These are phyloP conservation scores for Neoseiulus cucumeris DNA, from an alignment of 1,140 invertebrate species.

Conservation along the genomic window DNA sequence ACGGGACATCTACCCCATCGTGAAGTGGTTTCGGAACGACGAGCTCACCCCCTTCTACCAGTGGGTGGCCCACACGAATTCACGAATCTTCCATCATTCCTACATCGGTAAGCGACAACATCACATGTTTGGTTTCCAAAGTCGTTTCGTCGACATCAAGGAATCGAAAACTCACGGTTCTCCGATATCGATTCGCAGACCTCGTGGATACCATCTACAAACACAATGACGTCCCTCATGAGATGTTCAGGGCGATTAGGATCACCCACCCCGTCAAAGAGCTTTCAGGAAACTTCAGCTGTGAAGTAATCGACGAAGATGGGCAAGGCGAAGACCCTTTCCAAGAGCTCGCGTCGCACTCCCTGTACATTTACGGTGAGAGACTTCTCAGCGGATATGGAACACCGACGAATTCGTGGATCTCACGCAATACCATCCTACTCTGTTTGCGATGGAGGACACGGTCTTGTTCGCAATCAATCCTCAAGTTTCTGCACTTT, in stretches of 20 bases:
- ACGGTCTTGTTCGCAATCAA: not conserved
- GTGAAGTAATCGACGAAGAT: not conserved
- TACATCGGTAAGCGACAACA: not conserved
- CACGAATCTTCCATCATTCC: not conserved
- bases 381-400: not conserved
- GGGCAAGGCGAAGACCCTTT: not conserved
- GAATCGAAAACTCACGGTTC: too few relatives aligned
- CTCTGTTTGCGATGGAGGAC: not conserved
- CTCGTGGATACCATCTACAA: not conserved
- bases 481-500: too few relatives aligned
- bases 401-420: not conserved
- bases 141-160: too few relatives aligned
- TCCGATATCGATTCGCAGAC: not conserved
- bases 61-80: not conserved
- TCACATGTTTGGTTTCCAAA: too few relatives aligned
- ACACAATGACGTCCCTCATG: not conserved
- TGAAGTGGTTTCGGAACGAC: conserved; percentile 4
- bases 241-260: conserved; percentile 2
- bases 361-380: not conserved
- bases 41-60: not conserved
- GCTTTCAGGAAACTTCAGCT: conserved; percentile 1
- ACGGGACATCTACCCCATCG: not conserved
- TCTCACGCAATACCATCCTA: not conserved
- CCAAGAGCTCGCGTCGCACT: not conserved
- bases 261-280: not conserved